These are phyloP conservation scores for Sepioteuthis lessoniana DNA, from an alignment of 2,888 invertebrate species.

Conservation along the genomic window DNA sequence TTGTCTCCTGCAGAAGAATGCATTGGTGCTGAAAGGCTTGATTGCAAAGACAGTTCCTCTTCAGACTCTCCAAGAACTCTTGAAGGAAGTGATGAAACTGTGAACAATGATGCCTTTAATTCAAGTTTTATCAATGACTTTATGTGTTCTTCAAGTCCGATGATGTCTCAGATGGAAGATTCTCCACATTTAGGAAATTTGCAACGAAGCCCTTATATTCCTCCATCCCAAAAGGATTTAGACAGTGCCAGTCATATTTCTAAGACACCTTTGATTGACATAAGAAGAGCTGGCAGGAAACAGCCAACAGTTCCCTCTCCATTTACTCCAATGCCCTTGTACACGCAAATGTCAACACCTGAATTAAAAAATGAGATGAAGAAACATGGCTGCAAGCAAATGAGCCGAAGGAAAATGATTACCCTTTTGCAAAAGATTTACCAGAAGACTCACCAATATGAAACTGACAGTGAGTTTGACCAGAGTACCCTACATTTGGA, in stretches of 20 bases:
- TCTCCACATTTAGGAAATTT: background rate
- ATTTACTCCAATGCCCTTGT: conserved; percentile 78
- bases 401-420: conserved; percentile 78
- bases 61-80: background rate
- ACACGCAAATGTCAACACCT: conserved; percentile 78
- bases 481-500: background rate
- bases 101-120: background rate
- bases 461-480: conserved; percentile 51
- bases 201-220: background rate
- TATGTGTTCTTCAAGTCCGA: background rate
- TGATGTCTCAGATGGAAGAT: background rate
- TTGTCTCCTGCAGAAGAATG: background rate
- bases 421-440: conserved; percentile 78
- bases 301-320: conserved; percentile 62
- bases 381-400: conserved; percentile 78
- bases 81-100: background rate
- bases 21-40: background rate
- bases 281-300: background rate
- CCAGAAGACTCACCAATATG: conserved; percentile 78
- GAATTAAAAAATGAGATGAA: conserved; percentile 78
- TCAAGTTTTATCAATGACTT: background rate
- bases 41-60: background rate
- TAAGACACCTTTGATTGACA: background rate
- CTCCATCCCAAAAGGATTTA: background rate
- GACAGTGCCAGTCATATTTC: background rate